Percentiles rank a stretch among this genome's conserved stretches.
Evolutionary conservation across 2,888 invertebrate species (phyloP).

Genomic region (Drosophila crucigera): DNA sequence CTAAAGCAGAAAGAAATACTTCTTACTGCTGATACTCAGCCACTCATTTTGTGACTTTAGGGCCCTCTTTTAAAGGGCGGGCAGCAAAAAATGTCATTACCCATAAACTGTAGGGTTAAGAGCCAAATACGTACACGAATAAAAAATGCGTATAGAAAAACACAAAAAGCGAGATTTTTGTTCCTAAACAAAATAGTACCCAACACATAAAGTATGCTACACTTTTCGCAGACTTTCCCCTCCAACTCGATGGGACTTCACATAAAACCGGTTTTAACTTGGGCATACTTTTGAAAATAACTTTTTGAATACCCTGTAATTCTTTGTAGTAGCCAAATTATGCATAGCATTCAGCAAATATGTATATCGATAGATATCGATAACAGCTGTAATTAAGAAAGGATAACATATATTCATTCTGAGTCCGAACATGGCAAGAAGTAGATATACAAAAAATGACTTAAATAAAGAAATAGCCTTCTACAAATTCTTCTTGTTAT

Average conservation of each 20-base stretch:
- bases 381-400: background rate
- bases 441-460: no score
- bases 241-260: conserved; percentile 5
- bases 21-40: background rate
- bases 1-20: conserved; percentile 6
- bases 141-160: background rate
- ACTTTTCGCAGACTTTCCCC: conserved; percentile 12
- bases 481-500: no score
- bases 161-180: background rate
- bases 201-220: conserved; percentile 23
- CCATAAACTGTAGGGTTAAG: conserved; percentile 22
- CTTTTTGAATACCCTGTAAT: conserved; percentile 10
- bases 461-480: no score
- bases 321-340: background rate
- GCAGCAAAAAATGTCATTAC: conserved; percentile 42
- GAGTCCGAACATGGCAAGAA: no score
- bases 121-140: conserved; percentile 14
- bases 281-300: background rate
- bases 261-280: background rate
- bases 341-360: background rate
- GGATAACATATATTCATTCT: background rate
- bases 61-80: conserved; percentile 12
- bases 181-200: background rate
- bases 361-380: background rate
- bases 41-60: conserved; percentile 27